Base-by-base conservation (phyloP, 2,888 invertebrate genomes). In the Lymantria monacha region DNA sequence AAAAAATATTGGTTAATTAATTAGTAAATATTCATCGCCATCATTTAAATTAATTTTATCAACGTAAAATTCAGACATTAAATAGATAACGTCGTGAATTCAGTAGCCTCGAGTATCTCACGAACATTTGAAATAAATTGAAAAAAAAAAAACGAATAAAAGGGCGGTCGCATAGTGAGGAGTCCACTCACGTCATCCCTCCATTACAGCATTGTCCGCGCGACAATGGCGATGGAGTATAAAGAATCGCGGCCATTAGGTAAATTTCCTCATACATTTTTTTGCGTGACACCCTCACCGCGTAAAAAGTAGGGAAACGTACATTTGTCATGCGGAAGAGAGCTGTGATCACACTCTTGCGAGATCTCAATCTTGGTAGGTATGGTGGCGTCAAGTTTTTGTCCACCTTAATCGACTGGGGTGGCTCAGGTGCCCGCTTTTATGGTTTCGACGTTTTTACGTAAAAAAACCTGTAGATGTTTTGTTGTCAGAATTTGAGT, bases 241-340 rank as follows among this genome's bases (percentile, higher is more conserved):
- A 91, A 91, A 89, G 88, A 89, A 91, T 91, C 82, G 90, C 74
- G 69, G 79, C 89, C 89, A 91, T 91, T 91, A 91, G 90, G 90
- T 88, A 91, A 91, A 91, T 91, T 91, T 91, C 87, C 90, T 89
- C 86, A 88, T 89, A 85, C 89, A 88, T 89, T 91, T 90, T 86
- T 90, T 90, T 85, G 83, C 84, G 86, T 81, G 86, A 87, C 88
- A 83, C 90, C 86, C 88, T 83, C 82, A 78, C 69, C 74, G 75
- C 62, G 81, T 83, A 83, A 84, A 85, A 84, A 83, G 77, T 72
- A 77, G 79, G 81, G 77, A 79, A 78, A 76, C 66, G 74, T 70
- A 75, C 84, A 90, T 91, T 85, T 85, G 84, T 90, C 91, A 87
- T 78, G 85, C 74, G 78, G 76, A 72, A 76, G 71, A 56, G 60